Evolutionary conservation across 2,797 vertebrate species (phyloP).

Genomic region (Sebastolobus altivelis): DNA sequence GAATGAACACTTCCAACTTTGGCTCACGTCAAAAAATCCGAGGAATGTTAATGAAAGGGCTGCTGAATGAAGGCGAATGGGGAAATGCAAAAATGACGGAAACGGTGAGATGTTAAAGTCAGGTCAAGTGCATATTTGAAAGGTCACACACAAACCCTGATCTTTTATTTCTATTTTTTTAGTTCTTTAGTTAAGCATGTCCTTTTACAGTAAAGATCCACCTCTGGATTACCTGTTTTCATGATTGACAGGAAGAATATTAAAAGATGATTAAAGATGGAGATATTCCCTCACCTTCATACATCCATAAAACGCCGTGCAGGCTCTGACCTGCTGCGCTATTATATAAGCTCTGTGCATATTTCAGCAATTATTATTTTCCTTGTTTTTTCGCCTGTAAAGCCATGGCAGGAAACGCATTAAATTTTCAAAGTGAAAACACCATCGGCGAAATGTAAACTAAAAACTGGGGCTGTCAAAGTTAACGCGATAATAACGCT

Average conservation of each 20-base stretch:
- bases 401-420: neutral
- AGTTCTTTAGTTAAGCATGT: neutral
- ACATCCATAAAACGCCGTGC: neutral
- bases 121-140: constrained; percentile 42
- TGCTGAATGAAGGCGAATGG: constrained; percentile 29
- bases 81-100: constrained; percentile 47
- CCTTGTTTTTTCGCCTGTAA: neutral
- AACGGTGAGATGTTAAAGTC: constrained; percentile 39
- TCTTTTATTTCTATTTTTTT: neutral
- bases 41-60: constrained; percentile 72
- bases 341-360: constrained; percentile 13
- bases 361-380: constrained; percentile 16
- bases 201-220: neutral
- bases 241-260: constrained; percentile 6
- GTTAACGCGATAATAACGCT: too few species aligned
- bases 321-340: constrained; percentile 17
- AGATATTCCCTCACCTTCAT: neutral
- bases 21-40: constrained; percentile 45
- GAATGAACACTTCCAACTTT: constrained; percentile 39
- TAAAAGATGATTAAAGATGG: neutral
- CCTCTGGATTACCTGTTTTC: neutral
- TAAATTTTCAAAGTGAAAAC: neutral
- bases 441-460: neutral
- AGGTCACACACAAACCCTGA: constrained; percentile 19
- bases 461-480: constrained; percentile 9